Evolutionary conservation across 2,797 vertebrate species (phyloP), one percentile per base, ranked within the genome.

Genomic region (Oreonectes daqikongensis): DNA sequence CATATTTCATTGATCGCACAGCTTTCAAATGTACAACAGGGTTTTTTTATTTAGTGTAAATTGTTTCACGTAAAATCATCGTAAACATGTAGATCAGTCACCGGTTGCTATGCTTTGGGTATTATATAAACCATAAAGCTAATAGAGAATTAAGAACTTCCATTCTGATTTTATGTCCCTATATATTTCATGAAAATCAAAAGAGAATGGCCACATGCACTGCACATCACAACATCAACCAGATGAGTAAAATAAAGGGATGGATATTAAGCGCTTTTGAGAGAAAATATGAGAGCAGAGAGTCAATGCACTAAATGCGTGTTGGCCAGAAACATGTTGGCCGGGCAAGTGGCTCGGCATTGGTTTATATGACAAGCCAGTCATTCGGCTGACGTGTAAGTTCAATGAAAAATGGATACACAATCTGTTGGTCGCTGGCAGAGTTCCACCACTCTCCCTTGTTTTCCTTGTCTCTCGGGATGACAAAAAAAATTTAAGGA

Each of bases 381-480:
- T 48, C 22, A 72, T 42, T 69, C 66, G n/a, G 28, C 59, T 69
- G 64, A 83, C 68, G 75, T 60, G 70, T 55, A 74, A 17, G 67
- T 38, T 68, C 79, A 71, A 79, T 79, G 67, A 84, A 75, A 77
- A 79, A 81, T 77, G 53, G 66, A 74, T 78, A 69, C 12, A 69
- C 65, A 83, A 81, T 81, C 79, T 85, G 67, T 78, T 72, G 72
- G 59, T 74, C 10, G 28, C 77, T 42, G 52, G 52, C 61, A 35
- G 40, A 57, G 53, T 32, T 50, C 72, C 66, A 48, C 61, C 42
- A n/a, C 28, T 63, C 30, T 61, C 61, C 38, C 38, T 28, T n/a
- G 38, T 52, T 52, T 32, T 38, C 38, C 15, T 57, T 2, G 28
- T 66, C 22, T 57, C 63, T 24, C n/a, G 11, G 22, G 48, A 40